Evolutionary conservation across 2,797 vertebrate genomes (phyloP).

Genomic region (Sebastes matsubarae): DNA sequence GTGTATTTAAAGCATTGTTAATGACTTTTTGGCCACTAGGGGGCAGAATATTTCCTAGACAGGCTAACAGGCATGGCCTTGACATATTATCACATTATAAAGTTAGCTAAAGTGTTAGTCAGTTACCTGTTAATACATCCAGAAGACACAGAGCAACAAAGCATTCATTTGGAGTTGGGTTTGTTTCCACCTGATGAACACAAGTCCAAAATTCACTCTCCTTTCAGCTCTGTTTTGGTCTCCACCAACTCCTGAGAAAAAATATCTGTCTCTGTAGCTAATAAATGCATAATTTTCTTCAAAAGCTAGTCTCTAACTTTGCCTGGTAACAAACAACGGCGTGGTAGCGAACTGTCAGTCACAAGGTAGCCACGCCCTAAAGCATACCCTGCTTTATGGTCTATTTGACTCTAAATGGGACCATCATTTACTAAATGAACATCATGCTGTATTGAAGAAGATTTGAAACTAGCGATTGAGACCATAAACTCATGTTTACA

Average conservation of each 20-base stretch:
- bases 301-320: neutral
- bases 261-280: neutral
- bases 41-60: neutral
- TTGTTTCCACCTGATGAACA: too few relatives aligned
- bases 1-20: neutral
- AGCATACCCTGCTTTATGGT: too few relatives aligned
- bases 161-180: neutral
- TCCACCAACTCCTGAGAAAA: neutral
- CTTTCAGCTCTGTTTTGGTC: neutral
- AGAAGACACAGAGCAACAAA: neutral
- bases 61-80: too few relatives aligned
- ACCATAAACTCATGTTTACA: too few relatives aligned
- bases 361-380: too few relatives aligned
- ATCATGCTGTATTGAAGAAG: too few relatives aligned
- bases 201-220: neutral
- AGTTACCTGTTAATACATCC: neutral
- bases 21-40: neutral
- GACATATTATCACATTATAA: too few relatives aligned
- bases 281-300: neutral
- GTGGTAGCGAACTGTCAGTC: neutral
- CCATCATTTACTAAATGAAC: too few relatives aligned
- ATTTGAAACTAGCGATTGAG: too few relatives aligned
- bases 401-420: too few relatives aligned
- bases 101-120: too few relatives aligned
- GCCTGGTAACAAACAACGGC: too few relatives aligned